Conservation (phyloP, 2,113 vertebrate genomes). For the Balaenoptera acutorostrata region DNA sequence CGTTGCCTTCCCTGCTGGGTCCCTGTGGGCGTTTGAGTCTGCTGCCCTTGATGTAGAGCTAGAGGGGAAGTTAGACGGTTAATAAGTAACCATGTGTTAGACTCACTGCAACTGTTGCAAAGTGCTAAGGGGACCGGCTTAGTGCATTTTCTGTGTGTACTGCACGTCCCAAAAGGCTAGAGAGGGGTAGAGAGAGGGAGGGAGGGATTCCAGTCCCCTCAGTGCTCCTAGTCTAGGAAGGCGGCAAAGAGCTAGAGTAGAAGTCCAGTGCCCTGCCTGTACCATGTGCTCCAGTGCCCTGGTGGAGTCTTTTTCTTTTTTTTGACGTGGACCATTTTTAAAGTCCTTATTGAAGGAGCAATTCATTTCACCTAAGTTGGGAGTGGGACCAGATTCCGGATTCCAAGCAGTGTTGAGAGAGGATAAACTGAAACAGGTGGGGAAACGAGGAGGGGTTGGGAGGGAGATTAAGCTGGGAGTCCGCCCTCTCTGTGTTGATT, state of each 20-base stretch:
- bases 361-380: not conserved
- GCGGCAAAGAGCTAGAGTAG: not conserved
- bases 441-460: not conserved
- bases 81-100: not conserved
- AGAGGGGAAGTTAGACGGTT: not conserved
- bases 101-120: not conserved
- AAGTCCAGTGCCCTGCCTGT: not conserved
- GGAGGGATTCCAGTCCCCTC: not conserved
- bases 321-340: no score
- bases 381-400: not conserved
- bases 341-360: not conserved
- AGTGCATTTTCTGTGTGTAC: not conserved
- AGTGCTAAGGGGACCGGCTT: not conserved
- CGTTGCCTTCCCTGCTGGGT: not conserved
- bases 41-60: not conserved
- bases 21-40: not conserved
- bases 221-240: not conserved
- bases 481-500: not conserved
- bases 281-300: not conserved
- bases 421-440: not conserved
- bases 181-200: rapidly evolving
- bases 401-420: not conserved
- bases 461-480: not conserved
- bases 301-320: not conserved
- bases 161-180: not conserved